Conservation (phyloP, 2,797 vertebrate species). For the Neosalanx taihuensis region DNA sequence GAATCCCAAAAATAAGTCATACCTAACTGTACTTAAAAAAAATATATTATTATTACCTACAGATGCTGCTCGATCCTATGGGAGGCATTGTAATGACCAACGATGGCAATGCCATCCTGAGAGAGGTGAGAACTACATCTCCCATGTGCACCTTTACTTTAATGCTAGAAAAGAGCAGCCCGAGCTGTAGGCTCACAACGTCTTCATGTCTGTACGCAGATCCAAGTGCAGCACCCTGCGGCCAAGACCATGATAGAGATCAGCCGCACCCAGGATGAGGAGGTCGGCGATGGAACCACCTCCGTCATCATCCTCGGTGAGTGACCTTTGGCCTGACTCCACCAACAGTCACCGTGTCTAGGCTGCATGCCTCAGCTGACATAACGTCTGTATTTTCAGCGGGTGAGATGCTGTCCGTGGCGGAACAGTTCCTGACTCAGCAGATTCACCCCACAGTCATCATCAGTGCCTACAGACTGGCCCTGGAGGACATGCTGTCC, state of each 20-base stretch:
- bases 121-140: conserved; percentile 68
- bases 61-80: conserved; percentile 91
- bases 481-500: conserved; percentile 91
- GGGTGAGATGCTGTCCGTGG: conserved; percentile 92
- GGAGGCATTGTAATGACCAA: conserved; percentile 91
- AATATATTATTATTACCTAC: neutral
- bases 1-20: neutral
- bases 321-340: conserved; percentile 21
- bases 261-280: conserved; percentile 95
- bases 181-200: neutral
- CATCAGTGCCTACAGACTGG: conserved; percentile 89
- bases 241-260: conserved; percentile 99
- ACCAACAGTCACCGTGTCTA: neutral
- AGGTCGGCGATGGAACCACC: conserved; percentile 96
- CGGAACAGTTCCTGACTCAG: conserved; percentile 93
- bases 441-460: conserved; percentile 95
- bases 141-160: neutral
- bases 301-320: conserved; percentile 96
- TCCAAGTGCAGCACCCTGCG: conserved; percentile 96
- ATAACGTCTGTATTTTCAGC: conserved; percentile 62
- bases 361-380: too few relatives aligned
- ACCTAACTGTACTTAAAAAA: neutral
- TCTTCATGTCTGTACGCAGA: conserved; percentile 63
- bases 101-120: conserved; percentile 85
- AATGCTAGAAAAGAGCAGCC: neutral